A percentile compares a stretch with the other conserved stretches of the same genome.
Conservation (phyloP, 2,888 invertebrate genomes). For the Apamea epomidion region DNA sequence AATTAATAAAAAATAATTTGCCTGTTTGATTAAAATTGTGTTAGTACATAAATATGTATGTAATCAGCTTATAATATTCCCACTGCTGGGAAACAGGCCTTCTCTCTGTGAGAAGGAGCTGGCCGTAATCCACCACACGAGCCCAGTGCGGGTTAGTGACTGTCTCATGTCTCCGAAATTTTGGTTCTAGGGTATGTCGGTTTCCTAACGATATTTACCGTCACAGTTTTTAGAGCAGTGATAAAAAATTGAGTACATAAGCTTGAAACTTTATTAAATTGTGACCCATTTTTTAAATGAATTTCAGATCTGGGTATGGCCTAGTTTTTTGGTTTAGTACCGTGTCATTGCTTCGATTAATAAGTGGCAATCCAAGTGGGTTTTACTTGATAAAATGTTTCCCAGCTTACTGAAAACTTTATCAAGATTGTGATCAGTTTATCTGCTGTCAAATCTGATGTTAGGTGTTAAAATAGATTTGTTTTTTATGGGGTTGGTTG, state of each 20-base stretch:
- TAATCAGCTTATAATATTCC: not conserved
- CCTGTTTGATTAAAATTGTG: no score
- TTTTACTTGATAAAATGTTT: not conserved
- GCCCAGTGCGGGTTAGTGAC: no score
- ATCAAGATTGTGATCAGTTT: not conserved
- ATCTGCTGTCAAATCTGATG: not conserved
- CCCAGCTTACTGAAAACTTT: not conserved
- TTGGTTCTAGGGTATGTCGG: not conserved
- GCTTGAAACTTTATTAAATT: slow-evolving; percentile 6
- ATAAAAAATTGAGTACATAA: not conserved
- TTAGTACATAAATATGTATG: no score
- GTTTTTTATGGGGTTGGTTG: not conserved
- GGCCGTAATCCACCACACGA: not conserved
- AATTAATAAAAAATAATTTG: no score
- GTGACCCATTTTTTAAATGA: slow-evolving; percentile 30
- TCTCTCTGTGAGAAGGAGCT: not conserved
- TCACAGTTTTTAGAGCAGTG: not conserved
- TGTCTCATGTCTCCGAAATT: no score
- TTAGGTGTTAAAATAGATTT: not conserved
- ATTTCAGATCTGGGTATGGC: not conserved
- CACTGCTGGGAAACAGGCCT: not conserved
- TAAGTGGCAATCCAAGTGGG: not conserved
- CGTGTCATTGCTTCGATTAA: slow-evolving; percentile 28
- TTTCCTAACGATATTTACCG: not conserved
- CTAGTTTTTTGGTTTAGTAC: slow-evolving; percentile 13